These are phyloP conservation scores for Mormoops blainvillei DNA, from an alignment of 2,113 vertebrate species.

Conservation along the genomic window DNA sequence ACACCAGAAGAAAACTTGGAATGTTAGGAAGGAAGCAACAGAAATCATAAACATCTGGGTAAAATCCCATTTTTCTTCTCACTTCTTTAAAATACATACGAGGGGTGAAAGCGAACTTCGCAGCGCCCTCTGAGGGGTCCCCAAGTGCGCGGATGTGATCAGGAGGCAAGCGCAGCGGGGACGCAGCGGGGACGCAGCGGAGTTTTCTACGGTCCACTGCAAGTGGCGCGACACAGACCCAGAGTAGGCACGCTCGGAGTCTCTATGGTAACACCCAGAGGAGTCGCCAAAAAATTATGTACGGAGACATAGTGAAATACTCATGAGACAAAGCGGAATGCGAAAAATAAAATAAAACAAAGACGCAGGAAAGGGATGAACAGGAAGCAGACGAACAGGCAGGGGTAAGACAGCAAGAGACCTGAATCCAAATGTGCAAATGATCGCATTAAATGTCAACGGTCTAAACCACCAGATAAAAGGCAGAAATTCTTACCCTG, in stretches of 20 bases:
- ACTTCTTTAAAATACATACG: neutral
- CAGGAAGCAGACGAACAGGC: neutral
- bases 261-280: neutral
- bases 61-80: neutral
- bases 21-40: neutral
- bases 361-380: neutral
- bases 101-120: neutral
- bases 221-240: too few species aligned
- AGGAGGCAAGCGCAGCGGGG: rapidly evolving
- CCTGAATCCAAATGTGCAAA: neutral
- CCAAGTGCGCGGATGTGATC: too few species aligned
- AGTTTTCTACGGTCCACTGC: too few species aligned
- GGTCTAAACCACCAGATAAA: neutral
- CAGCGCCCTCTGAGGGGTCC: too few species aligned
- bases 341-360: too few species aligned
- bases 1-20: too few species aligned
- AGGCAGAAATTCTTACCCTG: neutral
- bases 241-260: rapidly evolving
- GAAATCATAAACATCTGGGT: neutral
- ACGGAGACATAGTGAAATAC: neutral
- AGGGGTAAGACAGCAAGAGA: too few species aligned
- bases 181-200: too few species aligned
- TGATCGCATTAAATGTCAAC: neutral
- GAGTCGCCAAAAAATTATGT: neutral
- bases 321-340: too few species aligned